Conservation (phyloP, 2,888 invertebrate species). For the Drosophila maculinotata region DNA sequence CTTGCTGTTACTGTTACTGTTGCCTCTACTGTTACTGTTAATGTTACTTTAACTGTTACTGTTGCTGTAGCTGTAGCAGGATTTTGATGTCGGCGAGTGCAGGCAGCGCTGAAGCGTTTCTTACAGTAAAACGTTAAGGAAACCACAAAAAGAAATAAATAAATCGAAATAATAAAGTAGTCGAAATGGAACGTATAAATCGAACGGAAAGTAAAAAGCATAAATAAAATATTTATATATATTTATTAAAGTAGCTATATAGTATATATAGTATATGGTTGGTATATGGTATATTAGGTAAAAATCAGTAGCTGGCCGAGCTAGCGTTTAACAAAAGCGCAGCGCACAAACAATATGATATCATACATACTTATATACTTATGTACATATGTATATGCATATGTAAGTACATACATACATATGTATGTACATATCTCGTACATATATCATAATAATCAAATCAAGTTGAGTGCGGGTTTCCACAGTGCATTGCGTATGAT, state of each 20-base stretch:
- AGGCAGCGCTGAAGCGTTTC: conserved; percentile 68
- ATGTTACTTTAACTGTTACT: conserved; percentile 37
- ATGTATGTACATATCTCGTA: conserved; percentile 9
- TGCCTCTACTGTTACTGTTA: conserved; percentile 18
- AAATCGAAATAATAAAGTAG: conserved; percentile 14
- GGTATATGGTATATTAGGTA: conserved; percentile 20
- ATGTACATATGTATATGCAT: conserved; percentile 6
- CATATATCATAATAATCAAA: conserved; percentile 28
- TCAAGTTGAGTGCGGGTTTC: conserved; percentile 46
- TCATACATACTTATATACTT: conserved; percentile 39
- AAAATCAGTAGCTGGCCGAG: conserved; percentile 25
- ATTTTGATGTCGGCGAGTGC: conserved; percentile 57
- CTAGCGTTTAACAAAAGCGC: conserved; percentile 32
- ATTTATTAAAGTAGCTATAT: conserved; percentile 21
- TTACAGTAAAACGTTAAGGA: conserved; percentile 49
- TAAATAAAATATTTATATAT: conserved; percentile 28
- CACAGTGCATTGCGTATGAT: conserved; percentile 45
- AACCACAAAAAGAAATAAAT: conserved; percentile 28
- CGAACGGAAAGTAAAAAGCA: conserved; percentile 35
- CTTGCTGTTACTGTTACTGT: conserved; percentile 42
- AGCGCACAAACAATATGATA: conserved; percentile 36
- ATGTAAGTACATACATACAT: conserved; percentile 3
- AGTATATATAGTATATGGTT: conserved; percentile 13
- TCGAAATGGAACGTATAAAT: conserved; percentile 10
- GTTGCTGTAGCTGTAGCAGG: conserved; percentile 58